Evolutionary conservation across 2,797 vertebrate genomes (phyloP), one percentile per base, ranked within the genome.

Genomic region (Potorous gilbertii): DNA sequence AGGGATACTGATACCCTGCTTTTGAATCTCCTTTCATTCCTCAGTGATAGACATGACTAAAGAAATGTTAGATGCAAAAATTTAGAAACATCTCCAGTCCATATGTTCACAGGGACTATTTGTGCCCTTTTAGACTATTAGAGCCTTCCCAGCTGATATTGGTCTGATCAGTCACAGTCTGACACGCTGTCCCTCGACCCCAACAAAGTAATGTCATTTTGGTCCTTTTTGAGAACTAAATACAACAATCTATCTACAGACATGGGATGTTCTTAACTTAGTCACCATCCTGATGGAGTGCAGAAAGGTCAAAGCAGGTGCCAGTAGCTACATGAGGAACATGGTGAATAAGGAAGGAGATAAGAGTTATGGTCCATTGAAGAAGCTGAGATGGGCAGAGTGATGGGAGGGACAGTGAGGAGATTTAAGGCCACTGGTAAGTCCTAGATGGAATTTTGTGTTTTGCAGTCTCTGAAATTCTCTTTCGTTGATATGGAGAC

Each of bases 401-500:
- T 5, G 91, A 21, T 21, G 40, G 29, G 55, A n/a, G 93, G n/a
- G 54, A 28, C 52, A 4, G 0, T 5, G n/a, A 46, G 31, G 81
- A 91, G 18, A 28, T 56, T 54, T 24, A 24, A n/a, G 74, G 13
- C 40, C 16, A 27, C 40, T 50, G 10, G 2, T 28, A 87, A 87
- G 21, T 87, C 40, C 74, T 50, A 46, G 40, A n/a, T 87, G 74
- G 40, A 87, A 34, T 46, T 50, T 87, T 87, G 29, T 54, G 66
- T 91, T 92, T 31, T 16, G 55, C 46, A 91, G 90, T 18, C 9
- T 9, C 56, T 87, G 8, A 62, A 95, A 93, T 92, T 56, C 52
- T 94, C 95, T 94, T 81, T 92, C 55, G 56, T 14, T 31, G 91
- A 54, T 93, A 94, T 87, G n/a, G 93, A 95, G 95, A 92, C 89